phyloP scores from a whole-genome alignment of 2,888 invertebrate genomes.

The Drosophila anomalata region DNA sequence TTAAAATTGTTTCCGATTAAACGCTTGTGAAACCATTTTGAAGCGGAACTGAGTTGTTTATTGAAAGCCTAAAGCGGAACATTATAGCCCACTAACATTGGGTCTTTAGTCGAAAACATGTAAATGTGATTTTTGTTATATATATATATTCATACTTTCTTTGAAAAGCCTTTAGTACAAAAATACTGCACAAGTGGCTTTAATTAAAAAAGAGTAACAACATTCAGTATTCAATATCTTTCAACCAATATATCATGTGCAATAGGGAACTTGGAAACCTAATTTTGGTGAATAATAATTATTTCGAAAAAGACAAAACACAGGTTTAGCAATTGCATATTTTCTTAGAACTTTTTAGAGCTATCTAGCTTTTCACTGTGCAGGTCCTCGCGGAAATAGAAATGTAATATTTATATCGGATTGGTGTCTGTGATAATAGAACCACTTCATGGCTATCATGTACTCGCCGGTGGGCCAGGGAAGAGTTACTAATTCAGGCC shows the following conservation, averaged over 20 bases:
- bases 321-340: too few relatives aligned
- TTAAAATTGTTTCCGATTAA: background rate
- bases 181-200: too few relatives aligned
- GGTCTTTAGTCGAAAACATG: too few relatives aligned
- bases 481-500: background rate
- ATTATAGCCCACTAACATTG: background rate
- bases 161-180: too few relatives aligned
- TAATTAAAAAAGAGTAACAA: too few relatives aligned
- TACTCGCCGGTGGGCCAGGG: background rate
- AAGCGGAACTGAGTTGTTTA: background rate
- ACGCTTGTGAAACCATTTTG: background rate
- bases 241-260: too few relatives aligned
- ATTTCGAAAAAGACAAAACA: too few relatives aligned
- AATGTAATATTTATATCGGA: background rate
- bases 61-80: background rate
- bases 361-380: background rate
- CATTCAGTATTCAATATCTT: too few relatives aligned
- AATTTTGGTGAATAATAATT: too few relatives aligned
- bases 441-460: background rate
- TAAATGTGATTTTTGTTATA: too few relatives aligned
- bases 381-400: background rate
- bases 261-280: too few relatives aligned
- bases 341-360: background rate
- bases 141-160: too few relatives aligned
- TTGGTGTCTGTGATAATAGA: background rate